Conservation (phyloP, 1,140 invertebrate species). For the Dendroctonus valens region DNA sequence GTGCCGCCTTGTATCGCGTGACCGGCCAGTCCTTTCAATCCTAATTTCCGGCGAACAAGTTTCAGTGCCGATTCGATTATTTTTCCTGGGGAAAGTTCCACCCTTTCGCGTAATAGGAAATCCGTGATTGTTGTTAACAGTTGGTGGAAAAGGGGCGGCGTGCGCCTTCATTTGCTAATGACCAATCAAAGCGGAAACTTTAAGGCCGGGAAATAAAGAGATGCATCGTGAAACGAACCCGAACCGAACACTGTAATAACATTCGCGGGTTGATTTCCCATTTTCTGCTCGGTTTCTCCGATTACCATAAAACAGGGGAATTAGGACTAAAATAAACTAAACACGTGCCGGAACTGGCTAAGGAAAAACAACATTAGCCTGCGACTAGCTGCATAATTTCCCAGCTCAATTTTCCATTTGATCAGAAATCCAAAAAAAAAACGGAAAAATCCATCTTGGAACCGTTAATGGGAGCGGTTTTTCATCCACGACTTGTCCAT, state of each 20-base stretch:
- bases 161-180: constrained; percentile 5
- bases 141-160: not conserved
- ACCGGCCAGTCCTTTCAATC: constrained; percentile 18
- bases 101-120: constrained; percentile 14
- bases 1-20: constrained; percentile 2
- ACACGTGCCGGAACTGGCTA: constrained; percentile 19
- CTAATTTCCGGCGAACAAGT: constrained; percentile 18
- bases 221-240: not conserved
- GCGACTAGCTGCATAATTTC: not conserved
- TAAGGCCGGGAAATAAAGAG: constrained; percentile 1
- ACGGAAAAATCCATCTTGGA: not conserved
- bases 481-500: not conserved
- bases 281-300: constrained; percentile 24
- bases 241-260: constrained; percentile 7
- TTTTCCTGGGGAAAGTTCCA: constrained; percentile 8
- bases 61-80: constrained; percentile 19
- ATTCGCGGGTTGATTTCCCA: constrained; percentile 18
- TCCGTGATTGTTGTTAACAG: constrained; percentile 1
- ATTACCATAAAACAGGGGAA: constrained; percentile 24
- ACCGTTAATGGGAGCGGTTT: too few species aligned
- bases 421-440: not conserved
- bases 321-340: constrained; percentile 25
- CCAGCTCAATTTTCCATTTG: not conserved
- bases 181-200: not conserved
- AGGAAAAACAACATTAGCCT: constrained; percentile 8